A percentile compares a stretch with the other conserved stretches of the same genome.
These are phyloP conservation scores for Ashinkailepas kermadecensis DNA, from an alignment of 2,888 invertebrate species.

Conservation along the genomic window DNA sequence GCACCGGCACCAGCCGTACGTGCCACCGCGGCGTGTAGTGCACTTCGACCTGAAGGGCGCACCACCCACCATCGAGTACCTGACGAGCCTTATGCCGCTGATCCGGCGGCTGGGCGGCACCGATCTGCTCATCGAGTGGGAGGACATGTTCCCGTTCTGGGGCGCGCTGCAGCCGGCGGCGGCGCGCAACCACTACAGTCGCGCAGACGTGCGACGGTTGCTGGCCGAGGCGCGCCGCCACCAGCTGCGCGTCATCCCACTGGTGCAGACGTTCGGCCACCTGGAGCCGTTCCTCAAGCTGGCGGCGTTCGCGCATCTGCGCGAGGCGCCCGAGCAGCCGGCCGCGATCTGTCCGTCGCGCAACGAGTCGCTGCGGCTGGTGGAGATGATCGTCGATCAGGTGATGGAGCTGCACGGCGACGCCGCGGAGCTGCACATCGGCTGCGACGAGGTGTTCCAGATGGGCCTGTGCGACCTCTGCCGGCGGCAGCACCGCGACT, in stretches of 20 bases:
- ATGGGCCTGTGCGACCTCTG: constrained; percentile 34
- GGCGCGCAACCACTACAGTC: constrained; percentile 42
- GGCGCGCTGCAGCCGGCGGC: constrained; percentile 42
- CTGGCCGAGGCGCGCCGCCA: constrained; percentile 38
- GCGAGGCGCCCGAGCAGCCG: constrained; percentile 59
- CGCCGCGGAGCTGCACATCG: constrained; percentile 44
- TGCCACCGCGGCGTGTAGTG: constrained; percentile 38
- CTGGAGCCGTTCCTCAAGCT: constrained; percentile 66
- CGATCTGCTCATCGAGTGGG: constrained; percentile 54
- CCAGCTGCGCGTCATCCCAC: constrained; percentile 50
- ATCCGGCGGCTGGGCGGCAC: constrained; percentile 40
- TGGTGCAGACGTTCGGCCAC: constrained; percentile 50
- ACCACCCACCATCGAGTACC: constrained; percentile 45
- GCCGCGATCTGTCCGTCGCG: constrained; percentile 50
- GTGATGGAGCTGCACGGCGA: constrained; percentile 39
- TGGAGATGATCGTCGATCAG: constrained; percentile 40
- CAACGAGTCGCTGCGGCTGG: constrained; percentile 39
- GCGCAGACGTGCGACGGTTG: constrained; percentile 37
- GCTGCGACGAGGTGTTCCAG: constrained; percentile 43
- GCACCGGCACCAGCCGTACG: constrained; percentile 30
- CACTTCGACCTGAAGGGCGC: constrained; percentile 51
- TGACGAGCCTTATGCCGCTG: constrained; percentile 36
- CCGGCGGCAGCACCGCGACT: constrained; percentile 44
- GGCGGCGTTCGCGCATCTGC: constrained; percentile 54
- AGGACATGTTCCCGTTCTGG: constrained; percentile 54